Evolutionary conservation across 2,888 invertebrate species (phyloP), one percentile per base, ranked within the genome.

Genomic region (Hofmannophila pseudospretella): DNA sequence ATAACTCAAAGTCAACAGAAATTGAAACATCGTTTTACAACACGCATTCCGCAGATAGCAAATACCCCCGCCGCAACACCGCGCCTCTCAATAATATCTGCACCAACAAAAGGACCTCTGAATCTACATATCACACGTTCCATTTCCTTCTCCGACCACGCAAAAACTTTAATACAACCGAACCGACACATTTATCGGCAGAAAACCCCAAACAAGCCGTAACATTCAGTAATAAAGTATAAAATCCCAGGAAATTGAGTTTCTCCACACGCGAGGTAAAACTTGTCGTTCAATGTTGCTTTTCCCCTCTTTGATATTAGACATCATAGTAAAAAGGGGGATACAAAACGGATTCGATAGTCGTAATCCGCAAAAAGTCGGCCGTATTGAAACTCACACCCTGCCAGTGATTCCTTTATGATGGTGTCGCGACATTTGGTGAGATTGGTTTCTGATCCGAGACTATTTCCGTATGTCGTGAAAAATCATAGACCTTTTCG

Each of bases 111-210:
- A 23, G 20, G 36, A 34, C 33, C 40, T 41, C 38, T 25, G 38
- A 63, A 76, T 76, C 69, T 74, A 67, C 75, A 75, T 76, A 77
- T 75, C 67, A 71, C 64, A 72, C 72, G 67, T 63, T 63, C 63
- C 74, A 76, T 75, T 76, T 73, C 69, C 58, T 44, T 51, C 56
- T 54, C 50, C 52, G 58, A 54, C 51, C 54, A 39, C 48, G 48
- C 47, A 56, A 55, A 58, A 61, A 63, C 52, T 43, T 45, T 49
- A 48, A 47, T 48, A 47, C 45, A 38, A 16, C 34, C 33, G 27
- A 32, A 40, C 38, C 39, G 34, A 35, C 28, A 22, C 23, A 11
- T 32, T 33, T 32, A 26, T 20, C 31, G 2, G 26, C 20, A 8
- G 27, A 39, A 26, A 28, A 35, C 11, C 27, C 25, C 34, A 25